phyloP scores from a whole-genome alignment of 1,140 invertebrate genomes.

The Eriocheir sinensis region DNA sequence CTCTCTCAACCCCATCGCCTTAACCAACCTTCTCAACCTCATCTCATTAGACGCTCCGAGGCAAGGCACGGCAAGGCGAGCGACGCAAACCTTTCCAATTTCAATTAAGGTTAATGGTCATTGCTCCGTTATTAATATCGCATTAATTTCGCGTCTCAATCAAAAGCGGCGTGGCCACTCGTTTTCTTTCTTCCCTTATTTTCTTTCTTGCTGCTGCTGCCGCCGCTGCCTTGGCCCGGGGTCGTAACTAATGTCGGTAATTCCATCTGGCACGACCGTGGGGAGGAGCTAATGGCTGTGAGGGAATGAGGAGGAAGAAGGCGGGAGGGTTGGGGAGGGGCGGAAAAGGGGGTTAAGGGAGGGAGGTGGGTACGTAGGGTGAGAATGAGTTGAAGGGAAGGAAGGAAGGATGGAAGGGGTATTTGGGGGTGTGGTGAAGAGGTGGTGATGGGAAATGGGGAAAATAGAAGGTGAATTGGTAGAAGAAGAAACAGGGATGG shows the following conservation, averaged over 20 bases:
- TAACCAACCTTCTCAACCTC: no score
- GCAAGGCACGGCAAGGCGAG: no score
- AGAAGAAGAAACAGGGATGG: no score
- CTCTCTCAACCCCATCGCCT: no score
- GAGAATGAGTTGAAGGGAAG: no score
- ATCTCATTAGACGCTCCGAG: no score
- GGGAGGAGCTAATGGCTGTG: slow-evolving; percentile 9
- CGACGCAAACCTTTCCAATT: neutral
- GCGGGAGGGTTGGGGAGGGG: neutral
- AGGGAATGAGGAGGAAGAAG: neutral
- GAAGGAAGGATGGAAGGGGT: no score
- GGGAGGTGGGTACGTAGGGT: no score
- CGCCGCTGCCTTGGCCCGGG: slow-evolving; percentile 17
- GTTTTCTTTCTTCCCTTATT: neutral
- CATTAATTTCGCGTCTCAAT: slow-evolving; percentile 2
- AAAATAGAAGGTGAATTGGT: no score
- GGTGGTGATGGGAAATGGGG: no score
- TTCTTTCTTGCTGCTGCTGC: no score
- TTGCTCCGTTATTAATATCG: neutral
- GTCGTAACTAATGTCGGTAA: slow-evolving; percentile 15
- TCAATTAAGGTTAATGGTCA: slow-evolving; percentile 8
- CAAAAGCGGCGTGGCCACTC: neutral
- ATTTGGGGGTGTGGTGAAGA: no score
- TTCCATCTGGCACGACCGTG: slow-evolving; percentile 9
- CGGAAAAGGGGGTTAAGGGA: neutral